These are phyloP conservation scores for Entomyzon cyanotis DNA, from an alignment of 2,113 vertebrate genomes.

Conservation along the genomic window DNA sequence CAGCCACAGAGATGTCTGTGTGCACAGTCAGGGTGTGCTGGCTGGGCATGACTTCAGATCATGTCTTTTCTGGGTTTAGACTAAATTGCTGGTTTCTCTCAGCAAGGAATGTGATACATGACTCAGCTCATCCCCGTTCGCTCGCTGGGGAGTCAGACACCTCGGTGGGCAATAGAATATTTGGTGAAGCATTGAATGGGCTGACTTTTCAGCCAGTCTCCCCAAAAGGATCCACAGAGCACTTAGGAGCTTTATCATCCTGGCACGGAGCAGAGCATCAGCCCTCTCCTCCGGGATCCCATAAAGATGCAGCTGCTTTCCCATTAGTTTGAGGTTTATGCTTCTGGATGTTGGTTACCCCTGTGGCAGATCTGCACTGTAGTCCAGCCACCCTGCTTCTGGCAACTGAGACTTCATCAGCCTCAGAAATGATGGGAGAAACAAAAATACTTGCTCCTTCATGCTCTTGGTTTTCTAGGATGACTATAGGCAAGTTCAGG, in stretches of 20 bases:
- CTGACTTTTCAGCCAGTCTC: neutral
- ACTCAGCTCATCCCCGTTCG: neutral
- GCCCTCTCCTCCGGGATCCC: neutral
- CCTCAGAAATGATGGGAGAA: neutral
- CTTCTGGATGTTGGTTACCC: neutral
- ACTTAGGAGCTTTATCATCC: neutral
- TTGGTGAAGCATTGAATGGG: neutral
- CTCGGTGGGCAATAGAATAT: neutral
- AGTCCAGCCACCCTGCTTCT: neutral
- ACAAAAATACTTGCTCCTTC: neutral
- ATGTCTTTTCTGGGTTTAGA: neutral
- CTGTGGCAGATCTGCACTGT: neutral
- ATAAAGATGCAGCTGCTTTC: neutral
- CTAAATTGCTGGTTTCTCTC: neutral
- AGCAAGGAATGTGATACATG: neutral
- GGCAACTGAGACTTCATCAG: neutral
- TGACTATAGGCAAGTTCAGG: neutral
- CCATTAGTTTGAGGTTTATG: neutral
- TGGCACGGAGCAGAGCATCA: neutral
- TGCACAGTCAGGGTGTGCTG: neutral
- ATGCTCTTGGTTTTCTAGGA: neutral
- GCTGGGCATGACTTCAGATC: neutral
- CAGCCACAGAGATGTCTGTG: neutral
- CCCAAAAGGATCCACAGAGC: neutral
- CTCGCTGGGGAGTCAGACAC: neutral